These are phyloP conservation scores for Podarcis siculus DNA, from an alignment of 2,797 vertebrate species.

Conservation along the genomic window DNA sequence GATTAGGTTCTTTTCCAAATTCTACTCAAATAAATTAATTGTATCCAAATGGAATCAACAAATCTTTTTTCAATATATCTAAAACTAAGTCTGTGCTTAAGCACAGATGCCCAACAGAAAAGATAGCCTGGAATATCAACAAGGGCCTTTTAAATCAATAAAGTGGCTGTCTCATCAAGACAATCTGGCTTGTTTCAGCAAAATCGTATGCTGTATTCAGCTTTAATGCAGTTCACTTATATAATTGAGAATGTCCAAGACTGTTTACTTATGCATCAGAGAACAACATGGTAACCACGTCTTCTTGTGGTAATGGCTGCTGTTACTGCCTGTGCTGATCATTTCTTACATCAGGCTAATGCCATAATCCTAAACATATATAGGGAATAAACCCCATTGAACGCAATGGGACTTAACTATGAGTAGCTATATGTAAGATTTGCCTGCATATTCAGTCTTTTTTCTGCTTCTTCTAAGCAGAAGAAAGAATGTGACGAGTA, in stretches of 20 bases:
- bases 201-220: neutral
- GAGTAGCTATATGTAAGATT: too few relatives aligned
- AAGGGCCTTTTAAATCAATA: neutral
- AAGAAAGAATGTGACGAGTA: too few relatives aligned
- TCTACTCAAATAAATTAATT: conserved; percentile 1
- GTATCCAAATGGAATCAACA: conserved; percentile 3
- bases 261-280: neutral
- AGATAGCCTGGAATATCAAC: neutral
- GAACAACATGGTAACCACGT: neutral
- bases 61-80: neutral
- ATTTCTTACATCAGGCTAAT: neutral
- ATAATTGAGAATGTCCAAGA: neutral
- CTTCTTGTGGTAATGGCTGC: neutral
- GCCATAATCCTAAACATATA: neutral
- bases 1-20: neutral
- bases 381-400: too few relatives aligned
- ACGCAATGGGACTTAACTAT: too few relatives aligned
- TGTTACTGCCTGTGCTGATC: neutral
- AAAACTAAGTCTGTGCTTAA: neutral
- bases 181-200: neutral
- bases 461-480: too few relatives aligned
- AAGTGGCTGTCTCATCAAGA: neutral
- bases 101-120: neutral
- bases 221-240: neutral
- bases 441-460: too few relatives aligned